Base-by-base conservation (phyloP, 2,797 vertebrate species). In the Acanthurus tractus region DNA sequence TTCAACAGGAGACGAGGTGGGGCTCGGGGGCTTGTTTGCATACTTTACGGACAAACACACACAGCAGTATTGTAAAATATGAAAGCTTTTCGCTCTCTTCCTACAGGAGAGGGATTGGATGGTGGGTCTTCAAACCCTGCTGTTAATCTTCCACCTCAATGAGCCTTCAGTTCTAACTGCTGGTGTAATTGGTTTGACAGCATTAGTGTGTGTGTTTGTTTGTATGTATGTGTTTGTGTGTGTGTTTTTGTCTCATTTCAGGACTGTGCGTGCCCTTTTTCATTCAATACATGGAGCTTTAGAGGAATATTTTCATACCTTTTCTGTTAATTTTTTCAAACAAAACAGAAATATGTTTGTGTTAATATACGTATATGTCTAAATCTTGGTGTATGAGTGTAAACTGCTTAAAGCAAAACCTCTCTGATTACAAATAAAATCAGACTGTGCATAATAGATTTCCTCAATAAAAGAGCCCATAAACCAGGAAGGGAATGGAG, bases 71-170 rank as follows among this genome's bases (percentile, higher is more conserved):
- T 15, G 36, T 57, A 46, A 67, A 71, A 83, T 65, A 76, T 53
- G 57, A 63, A 65, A 77, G 44, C 34, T 38, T 64, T 81, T 48
- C 70, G 11, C 54, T 40, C 22, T 56, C 67, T 49, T 81, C 84
- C 64, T 63, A 20, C 34, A 49, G 36, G 62, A 52, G 44, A 40
- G 38, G 22, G 34, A 58, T 59, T 81, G 58, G 63, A 56, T 55
- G 70, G 79, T 66, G 40, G 73, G 55, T 67, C 63, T 88, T 80
- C 55, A 71, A 75, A 81, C 58, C 72, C 84, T 82, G 85, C 76
- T 82, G 82, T 73, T 84, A 88, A 87, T 88, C 78, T 82, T 78
- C 64, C 58, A 74, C 70, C 76, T 68, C 82, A 86, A 80, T 71
- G 61, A 88, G 86, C 80, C 74, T 85, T 70, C 68, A 50, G 58